phyloP scores from a whole-genome alignment of 2,888 invertebrate species.

The Netelia inedita region DNA sequence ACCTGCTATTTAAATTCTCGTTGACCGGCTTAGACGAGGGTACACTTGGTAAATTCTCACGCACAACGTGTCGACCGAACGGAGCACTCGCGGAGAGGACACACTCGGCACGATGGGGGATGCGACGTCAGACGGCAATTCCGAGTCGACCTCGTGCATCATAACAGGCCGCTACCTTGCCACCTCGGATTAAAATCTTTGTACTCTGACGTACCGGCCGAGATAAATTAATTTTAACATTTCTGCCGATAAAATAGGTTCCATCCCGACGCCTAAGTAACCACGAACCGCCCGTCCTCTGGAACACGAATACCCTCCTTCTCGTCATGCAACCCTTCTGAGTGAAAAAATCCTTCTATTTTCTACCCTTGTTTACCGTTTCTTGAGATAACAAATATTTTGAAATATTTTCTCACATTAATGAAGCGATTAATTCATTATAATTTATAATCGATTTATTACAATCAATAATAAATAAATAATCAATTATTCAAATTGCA shows the following conservation, averaged over 20 bases:
- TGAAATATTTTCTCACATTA: too few relatives aligned
- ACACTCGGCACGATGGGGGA: slow-evolving; percentile 68
- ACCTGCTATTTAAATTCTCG: slow-evolving; percentile 64
- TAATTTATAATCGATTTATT: too few relatives aligned
- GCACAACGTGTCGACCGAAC: slow-evolving; percentile 76
- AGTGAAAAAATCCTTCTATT: too few relatives aligned
- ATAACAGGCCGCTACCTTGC: slow-evolving; percentile 70
- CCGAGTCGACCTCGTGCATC: slow-evolving; percentile 65
- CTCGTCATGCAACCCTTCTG: too few relatives aligned
- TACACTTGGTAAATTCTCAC: slow-evolving; percentile 62
- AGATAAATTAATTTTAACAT: neutral
- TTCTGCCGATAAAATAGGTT: slow-evolving; percentile 41
- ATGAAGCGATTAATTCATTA: too few relatives aligned
- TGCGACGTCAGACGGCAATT: slow-evolving; percentile 75
- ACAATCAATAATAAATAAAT: too few relatives aligned
- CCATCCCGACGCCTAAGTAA: neutral
- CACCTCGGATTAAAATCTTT: slow-evolving; percentile 26
- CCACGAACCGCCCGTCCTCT: neutral
- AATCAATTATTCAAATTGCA: too few relatives aligned
- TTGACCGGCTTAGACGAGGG: slow-evolving; percentile 61
- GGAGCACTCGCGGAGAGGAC: slow-evolving; percentile 65
- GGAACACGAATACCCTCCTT: neutral
- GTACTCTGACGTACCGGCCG: neutral
- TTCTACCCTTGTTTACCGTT: neutral
- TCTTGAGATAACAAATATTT: neutral